Conservation (phyloP, 2,888 invertebrate genomes). For the Mythimna lalbum region DNA sequence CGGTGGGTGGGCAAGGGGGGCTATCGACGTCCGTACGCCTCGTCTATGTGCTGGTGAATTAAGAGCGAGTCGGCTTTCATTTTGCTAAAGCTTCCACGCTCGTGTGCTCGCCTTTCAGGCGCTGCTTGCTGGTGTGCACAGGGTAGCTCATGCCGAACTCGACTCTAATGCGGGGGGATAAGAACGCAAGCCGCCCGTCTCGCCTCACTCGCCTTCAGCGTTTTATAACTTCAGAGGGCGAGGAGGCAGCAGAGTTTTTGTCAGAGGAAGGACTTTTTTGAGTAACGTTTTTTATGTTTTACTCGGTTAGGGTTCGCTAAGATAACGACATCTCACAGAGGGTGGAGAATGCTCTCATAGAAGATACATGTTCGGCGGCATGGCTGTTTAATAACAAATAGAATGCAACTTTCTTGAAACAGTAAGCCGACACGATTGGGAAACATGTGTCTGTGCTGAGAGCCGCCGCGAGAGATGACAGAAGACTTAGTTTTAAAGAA, state of each 20-base stretch:
- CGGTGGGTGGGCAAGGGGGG: constrained; percentile 73
- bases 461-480: constrained; percentile 34
- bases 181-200: constrained; percentile 77
- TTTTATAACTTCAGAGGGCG: constrained; percentile 89
- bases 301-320: constrained; percentile 89
- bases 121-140: constrained; percentile 77
- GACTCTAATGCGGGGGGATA: constrained; percentile 81
- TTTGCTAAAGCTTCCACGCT: constrained; percentile 90
- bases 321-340: constrained; percentile 88
- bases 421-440: constrained; percentile 16
- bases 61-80: constrained; percentile 91
- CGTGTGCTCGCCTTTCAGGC: constrained; percentile 89
- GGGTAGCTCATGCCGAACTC: constrained; percentile 75
- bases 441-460: constrained; percentile 18
- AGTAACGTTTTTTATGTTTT: constrained; percentile 90
- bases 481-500: constrained; percentile 65
- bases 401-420: constrained; percentile 40
- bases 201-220: constrained; percentile 80
- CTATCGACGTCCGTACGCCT: constrained; percentile 83
- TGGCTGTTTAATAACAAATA: constrained; percentile 55
- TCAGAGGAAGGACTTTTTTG: constrained; percentile 90
- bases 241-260: constrained; percentile 88
- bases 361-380: constrained; percentile 74
- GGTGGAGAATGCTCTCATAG: constrained; percentile 80
- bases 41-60: constrained; percentile 88